phyloP scores from a whole-genome alignment of 2,888 invertebrate species.

The Acrobasis suavella region DNA sequence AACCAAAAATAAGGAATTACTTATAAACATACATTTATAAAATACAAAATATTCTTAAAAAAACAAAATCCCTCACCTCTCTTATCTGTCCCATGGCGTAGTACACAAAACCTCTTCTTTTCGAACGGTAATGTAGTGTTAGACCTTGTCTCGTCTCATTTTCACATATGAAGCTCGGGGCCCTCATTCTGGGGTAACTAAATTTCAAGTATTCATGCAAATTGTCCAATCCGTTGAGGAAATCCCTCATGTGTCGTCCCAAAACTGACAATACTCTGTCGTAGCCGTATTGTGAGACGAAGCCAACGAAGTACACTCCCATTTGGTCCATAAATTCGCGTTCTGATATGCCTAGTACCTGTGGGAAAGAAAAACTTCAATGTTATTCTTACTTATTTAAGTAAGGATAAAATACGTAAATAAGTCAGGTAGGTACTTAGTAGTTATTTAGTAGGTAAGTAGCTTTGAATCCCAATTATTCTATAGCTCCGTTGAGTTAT shows the following conservation, averaged over 20 bases:
- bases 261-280: constrained; percentile 94
- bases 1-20: too few species aligned
- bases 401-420: too few species aligned
- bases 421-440: too few species aligned
- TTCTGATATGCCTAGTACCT: constrained; percentile 94
- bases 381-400: too few species aligned
- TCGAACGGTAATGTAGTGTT: constrained; percentile 96
- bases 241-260: constrained; percentile 97
- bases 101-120: constrained; percentile 95
- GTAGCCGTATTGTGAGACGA: constrained; percentile 97
- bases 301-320: constrained; percentile 96
- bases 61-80: constrained; percentile 81
- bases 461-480: too few species aligned
- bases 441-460: too few species aligned
- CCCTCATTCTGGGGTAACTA: constrained; percentile 94
- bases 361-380: constrained; percentile 59
- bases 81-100: constrained; percentile 98
- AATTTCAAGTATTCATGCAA: constrained; percentile 98
- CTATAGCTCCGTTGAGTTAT: too few species aligned
- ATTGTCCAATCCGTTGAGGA: constrained; percentile 97
- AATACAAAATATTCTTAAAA: too few species aligned
- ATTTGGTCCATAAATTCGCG: constrained; percentile 96
- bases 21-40: too few species aligned
- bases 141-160: constrained; percentile 96
- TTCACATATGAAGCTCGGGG: constrained; percentile 98